These are phyloP conservation scores for Drosophila subobscura DNA, from an alignment of 1,140 invertebrate species.

Conservation along the genomic window DNA sequence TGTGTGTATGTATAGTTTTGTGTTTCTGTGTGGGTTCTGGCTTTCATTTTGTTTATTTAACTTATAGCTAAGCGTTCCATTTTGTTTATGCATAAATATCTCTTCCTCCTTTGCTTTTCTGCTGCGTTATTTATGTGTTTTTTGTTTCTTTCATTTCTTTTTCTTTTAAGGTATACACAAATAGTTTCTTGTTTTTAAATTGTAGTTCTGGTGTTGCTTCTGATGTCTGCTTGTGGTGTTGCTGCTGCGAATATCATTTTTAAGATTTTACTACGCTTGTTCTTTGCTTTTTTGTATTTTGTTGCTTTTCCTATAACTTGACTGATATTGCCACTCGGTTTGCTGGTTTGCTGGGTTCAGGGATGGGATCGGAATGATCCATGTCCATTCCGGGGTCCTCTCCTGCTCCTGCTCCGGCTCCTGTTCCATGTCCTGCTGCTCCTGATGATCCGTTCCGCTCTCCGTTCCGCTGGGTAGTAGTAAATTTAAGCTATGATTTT, in stretches of 20 bases:
- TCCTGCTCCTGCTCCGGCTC: constrained; percentile 1
- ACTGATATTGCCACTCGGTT: constrained; percentile 73
- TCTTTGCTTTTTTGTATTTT: constrained; percentile 46
- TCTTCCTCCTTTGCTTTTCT: constrained; percentile 50
- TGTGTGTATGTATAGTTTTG: constrained; percentile 15
- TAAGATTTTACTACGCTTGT: constrained; percentile 61
- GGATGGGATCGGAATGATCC: constrained; percentile 38
- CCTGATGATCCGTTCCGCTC: background rate
- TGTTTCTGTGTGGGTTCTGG: constrained; percentile 39
- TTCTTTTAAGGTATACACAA: constrained; percentile 75
- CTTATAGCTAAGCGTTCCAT: constrained; percentile 78
- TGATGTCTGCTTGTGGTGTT: constrained; percentile 11
- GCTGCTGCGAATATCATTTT: constrained; percentile 60
- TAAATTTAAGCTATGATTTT: constrained; percentile 80
- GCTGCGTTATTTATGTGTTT: constrained; percentile 47
- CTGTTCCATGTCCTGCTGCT: constrained; percentile 13
- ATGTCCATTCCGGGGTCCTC: constrained; percentile 10
- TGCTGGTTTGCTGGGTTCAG: constrained; percentile 32
- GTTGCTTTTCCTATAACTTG: constrained; percentile 53
- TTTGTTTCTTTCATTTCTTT: constrained; percentile 40
- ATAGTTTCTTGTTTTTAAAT: constrained; percentile 69
- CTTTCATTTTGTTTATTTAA: constrained; percentile 69
- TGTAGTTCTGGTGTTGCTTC: constrained; percentile 28
- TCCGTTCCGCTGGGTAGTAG: constrained; percentile 42
- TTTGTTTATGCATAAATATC: constrained; percentile 80